Base-by-base conservation (phyloP, 2,888 invertebrate genomes). In the Notocelia uddmanniana region DNA sequence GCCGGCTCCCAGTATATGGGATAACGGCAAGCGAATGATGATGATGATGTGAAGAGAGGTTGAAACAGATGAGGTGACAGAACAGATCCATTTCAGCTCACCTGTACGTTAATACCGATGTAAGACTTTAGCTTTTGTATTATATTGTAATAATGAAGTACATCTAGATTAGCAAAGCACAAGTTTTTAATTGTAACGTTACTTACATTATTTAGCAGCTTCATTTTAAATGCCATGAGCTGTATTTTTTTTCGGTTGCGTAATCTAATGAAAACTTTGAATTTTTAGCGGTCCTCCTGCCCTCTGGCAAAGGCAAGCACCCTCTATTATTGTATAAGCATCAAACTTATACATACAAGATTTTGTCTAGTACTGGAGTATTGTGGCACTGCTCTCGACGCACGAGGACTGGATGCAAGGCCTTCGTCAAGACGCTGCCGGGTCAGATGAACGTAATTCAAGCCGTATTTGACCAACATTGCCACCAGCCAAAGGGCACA, bases 311-410 rank as follows among this genome's bases (percentile, higher is more conserved):
- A 79, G 89, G 90, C 0, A 89, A 88, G 66, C 86, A 90, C 69
- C 91, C 90, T 0, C 78, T 89, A 3, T 78, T 91, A 1, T 77
- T 88, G 72, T 89, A 86, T 80, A 86, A 83, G 58, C 82, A 85
- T 73, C 81, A 81, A 63, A 88, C 90, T 0, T 90, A 85, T 76
- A 86, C 85, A 0, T 89, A 82, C 77, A 90, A 89, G 74, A 84
- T 86, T 2, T 73, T 82, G 1, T 89, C 89, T 8, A 75, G 76
- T n/a, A 77, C 75, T 1, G 81, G 84, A 10, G 81, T 89, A 1
- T 81, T 90, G 0, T 90, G 90, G 90, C 90, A 90, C 69, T 90
- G 90, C 69, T 90, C 90, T 0, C 77, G 88, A 34, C 78, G 90
- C 21, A 84, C 82, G 13, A 82, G 85, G 41, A 89, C 89, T 10